Evolutionary conservation across 2,888 invertebrate genomes (phyloP).

Genomic region (Ophion obscuratus): DNA sequence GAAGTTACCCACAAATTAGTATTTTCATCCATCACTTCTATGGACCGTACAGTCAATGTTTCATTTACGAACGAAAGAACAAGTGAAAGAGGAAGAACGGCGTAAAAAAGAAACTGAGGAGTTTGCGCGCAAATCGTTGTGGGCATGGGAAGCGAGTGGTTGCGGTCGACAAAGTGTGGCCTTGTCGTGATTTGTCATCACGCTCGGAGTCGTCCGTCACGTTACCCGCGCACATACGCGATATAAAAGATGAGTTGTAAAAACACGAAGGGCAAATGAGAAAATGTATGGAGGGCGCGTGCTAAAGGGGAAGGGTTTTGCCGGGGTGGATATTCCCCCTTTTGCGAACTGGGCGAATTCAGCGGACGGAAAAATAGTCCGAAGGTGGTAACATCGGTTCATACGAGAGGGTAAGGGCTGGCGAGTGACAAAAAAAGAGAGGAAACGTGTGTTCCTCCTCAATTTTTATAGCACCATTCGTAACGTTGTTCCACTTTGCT

Average conservation of each 20-base stretch:
- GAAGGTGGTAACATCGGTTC: slow-evolving; percentile 61
- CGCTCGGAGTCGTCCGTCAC: slow-evolving; percentile 77
- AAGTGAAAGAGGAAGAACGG: slow-evolving; percentile 2
- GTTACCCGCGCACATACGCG: slow-evolving; percentile 67
- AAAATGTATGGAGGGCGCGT: slow-evolving; percentile 78
- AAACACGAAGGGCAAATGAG: slow-evolving; percentile 80
- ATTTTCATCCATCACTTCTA: background rate
- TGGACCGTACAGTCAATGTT: slow-evolving; percentile 16
- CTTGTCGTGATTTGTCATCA: slow-evolving; percentile 76
- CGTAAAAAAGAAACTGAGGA: slow-evolving; percentile 66
- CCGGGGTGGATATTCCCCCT: slow-evolving; percentile 62
- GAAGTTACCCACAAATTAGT: background rate
- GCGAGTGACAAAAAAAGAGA: background rate
- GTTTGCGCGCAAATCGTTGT: slow-evolving; percentile 56
- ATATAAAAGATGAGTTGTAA: slow-evolving; percentile 81
- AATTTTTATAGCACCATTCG: slow-evolving; percentile 76
- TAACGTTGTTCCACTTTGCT: slow-evolving; percentile 57
- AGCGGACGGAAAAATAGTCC: slow-evolving; percentile 61
- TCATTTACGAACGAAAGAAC: slow-evolving; percentile 47
- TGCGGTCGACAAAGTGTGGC: slow-evolving; percentile 57
- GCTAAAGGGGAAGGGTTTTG: slow-evolving; percentile 67
- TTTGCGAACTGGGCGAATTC: slow-evolving; percentile 45
- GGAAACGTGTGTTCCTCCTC: slow-evolving; percentile 56
- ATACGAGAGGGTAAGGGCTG: slow-evolving; percentile 38
- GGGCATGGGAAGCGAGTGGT: slow-evolving; percentile 50